Conservation (phyloP, 2,888 invertebrate species). For the Euproctis similis region DNA sequence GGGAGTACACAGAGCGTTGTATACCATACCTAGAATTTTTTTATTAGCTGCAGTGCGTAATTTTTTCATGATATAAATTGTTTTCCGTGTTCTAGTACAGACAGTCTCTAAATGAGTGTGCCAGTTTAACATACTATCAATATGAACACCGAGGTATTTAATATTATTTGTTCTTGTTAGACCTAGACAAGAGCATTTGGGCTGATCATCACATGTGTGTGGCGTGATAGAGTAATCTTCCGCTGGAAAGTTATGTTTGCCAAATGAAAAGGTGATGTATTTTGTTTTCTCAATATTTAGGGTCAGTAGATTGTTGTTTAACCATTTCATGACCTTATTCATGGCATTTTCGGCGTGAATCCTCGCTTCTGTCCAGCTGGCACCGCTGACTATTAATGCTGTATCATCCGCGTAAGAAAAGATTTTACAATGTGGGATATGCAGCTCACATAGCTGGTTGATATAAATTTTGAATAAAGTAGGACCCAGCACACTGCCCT, state of each 20-base stretch:
- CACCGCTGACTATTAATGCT: background rate
- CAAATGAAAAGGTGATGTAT: background rate
- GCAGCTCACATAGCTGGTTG: conserved; percentile 4
- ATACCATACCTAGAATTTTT: too few relatives aligned
- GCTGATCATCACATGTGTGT: too few relatives aligned
- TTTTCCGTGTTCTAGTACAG: background rate
- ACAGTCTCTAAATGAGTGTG: background rate
- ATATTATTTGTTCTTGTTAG: too few relatives aligned
- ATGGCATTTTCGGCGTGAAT: background rate
- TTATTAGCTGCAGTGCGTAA: too few relatives aligned
- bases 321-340: background rate
- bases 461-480: conserved; percentile 5
- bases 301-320: background rate
- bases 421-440: too few relatives aligned
- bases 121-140: background rate
- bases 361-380: background rate
- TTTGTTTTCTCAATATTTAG: background rate
- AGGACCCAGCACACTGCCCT: conserved; percentile 5
- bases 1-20: too few relatives aligned
- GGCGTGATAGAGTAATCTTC: background rate
- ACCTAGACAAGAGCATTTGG: too few relatives aligned
- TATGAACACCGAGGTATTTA: too few relatives aligned
- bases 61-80: background rate
- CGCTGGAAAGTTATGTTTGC: background rate
- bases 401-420: background rate